Base-by-base conservation (phyloP, 2,797 vertebrate species). In the Ispidina lecontei region DNA sequence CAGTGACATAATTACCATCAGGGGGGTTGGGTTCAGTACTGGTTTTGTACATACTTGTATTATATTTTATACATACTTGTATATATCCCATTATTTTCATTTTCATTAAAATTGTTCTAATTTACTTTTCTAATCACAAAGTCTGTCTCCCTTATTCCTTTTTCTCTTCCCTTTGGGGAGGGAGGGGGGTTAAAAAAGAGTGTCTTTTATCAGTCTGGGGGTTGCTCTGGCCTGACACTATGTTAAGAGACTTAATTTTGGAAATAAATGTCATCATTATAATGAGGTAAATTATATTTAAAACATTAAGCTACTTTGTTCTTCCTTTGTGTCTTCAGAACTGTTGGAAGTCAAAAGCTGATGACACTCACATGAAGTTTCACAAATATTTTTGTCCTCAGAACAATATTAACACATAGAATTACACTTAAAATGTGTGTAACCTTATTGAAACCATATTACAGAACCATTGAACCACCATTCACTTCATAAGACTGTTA, bases 331-430 rank as follows among this genome's bases (percentile, higher is more conserved):
- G 21, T 56, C 31, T 89, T 78, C 39, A 67, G 97, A 98, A 94
- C 97, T 98, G 33, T 97, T 98, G 88, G 98, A 98, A 81, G 97
- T 98, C 65, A 77, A 92, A 54, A 31, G 28, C 31, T 82, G 54
- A 76, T 56, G n/a, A 73, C 47, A 33, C 16, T 71, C 98, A 98
- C 91, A 96, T 98, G 95, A 98, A 98, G 96, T 98, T 98, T 49
- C 98, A 98, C 96, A 98, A 98, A 90, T 97, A 97, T 3, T 98
- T 86, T 82, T 97, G 98, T 22, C 92, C 97, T 91, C 90, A 98
- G 77, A 98, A 98, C 94, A 98, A 98, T 89, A 96, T 98, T 26
- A 98, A 98, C 91, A 97, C 97, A 29, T 96, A 97, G 98, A 98
- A 98, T 43, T 97, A 98, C 90, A 97, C 11, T 98, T 76, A 97